These are phyloP conservation scores for Procambarus clarkii DNA, from an alignment of 1,140 invertebrate genomes.

Conservation along the genomic window DNA sequence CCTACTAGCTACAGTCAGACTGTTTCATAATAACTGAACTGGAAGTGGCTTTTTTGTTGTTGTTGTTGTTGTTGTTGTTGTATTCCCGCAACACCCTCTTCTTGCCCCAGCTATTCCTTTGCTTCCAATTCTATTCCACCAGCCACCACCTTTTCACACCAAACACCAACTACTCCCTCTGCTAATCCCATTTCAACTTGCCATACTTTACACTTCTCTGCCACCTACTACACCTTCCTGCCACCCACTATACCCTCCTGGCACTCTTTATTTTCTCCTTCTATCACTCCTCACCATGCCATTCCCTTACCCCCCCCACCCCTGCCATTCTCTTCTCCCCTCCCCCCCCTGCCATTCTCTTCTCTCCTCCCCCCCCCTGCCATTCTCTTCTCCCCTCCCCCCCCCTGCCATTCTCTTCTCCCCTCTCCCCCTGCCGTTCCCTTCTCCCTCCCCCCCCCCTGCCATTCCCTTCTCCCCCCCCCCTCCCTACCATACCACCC, in stretches of 20 bases:
- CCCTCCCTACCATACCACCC: background rate
- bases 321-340: background rate
- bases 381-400: slow-evolving; percentile 1
- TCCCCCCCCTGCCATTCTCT: background rate
- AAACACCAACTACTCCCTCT: too few relatives aligned
- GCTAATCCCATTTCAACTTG: too few relatives aligned
- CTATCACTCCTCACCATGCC: background rate
- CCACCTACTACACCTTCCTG: background rate
- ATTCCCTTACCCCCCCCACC: background rate
- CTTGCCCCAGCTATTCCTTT: background rate
- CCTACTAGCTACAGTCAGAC: too few relatives aligned
- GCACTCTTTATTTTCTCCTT: background rate
- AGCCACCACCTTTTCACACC: too few relatives aligned
- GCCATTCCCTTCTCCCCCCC: background rate
- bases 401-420: background rate
- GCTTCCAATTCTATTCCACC: background rate
- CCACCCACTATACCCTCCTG: background rate
- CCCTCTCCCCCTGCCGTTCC: background rate
- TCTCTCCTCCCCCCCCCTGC: background rate
- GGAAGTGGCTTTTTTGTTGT: too few relatives aligned
- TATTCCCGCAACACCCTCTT: background rate
- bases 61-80: too few relatives aligned
- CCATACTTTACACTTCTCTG: too few relatives aligned
- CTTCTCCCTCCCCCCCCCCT: background rate
- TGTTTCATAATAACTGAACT: too few relatives aligned